Evolutionary conservation across 1,140 invertebrate species (phyloP).

Genomic region (Habropoda laboriosa): DNA sequence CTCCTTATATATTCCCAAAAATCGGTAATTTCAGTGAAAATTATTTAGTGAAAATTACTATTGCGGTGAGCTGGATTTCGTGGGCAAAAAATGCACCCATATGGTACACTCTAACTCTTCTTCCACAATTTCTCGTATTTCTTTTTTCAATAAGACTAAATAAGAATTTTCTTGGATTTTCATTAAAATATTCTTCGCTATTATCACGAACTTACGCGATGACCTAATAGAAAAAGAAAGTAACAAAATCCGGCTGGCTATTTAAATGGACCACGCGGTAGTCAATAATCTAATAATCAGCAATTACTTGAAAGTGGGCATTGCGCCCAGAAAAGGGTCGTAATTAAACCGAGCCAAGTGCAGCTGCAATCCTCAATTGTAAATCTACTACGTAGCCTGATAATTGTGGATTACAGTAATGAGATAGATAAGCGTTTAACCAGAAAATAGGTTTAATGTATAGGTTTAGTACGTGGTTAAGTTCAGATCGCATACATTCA

Average conservation of each 20-base stretch:
- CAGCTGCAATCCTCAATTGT: slow-evolving; percentile 6
- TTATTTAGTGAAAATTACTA: too few species aligned
- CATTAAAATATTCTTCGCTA: too few species aligned
- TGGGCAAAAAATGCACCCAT: too few species aligned
- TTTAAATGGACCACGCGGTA: not conserved
- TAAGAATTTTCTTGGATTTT: too few species aligned
- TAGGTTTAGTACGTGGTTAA: too few species aligned
- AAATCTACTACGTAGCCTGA: slow-evolving; percentile 29
- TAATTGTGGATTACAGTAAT: slow-evolving; percentile 23
- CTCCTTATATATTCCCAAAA: too few species aligned
- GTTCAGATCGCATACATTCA: not conserved
- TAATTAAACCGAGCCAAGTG: slow-evolving; percentile 15
- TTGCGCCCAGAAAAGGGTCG: not conserved
- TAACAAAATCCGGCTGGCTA: not conserved
- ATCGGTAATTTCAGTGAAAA: too few species aligned
- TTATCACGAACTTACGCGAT: too few species aligned
- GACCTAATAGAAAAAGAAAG: not conserved
- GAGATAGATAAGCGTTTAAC: slow-evolving; percentile 28
- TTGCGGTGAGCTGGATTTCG: too few species aligned
- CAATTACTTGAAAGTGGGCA: slow-evolving; percentile 3
- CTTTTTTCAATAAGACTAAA: too few species aligned
- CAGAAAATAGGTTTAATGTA: slow-evolving; percentile 17
- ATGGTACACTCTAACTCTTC: too few species aligned
- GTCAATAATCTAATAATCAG: not conserved
- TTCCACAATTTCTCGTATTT: too few species aligned